These are phyloP conservation scores for Corvus hawaiiensis DNA, from an alignment of 2,113 vertebrate species.

Conservation along the genomic window DNA sequence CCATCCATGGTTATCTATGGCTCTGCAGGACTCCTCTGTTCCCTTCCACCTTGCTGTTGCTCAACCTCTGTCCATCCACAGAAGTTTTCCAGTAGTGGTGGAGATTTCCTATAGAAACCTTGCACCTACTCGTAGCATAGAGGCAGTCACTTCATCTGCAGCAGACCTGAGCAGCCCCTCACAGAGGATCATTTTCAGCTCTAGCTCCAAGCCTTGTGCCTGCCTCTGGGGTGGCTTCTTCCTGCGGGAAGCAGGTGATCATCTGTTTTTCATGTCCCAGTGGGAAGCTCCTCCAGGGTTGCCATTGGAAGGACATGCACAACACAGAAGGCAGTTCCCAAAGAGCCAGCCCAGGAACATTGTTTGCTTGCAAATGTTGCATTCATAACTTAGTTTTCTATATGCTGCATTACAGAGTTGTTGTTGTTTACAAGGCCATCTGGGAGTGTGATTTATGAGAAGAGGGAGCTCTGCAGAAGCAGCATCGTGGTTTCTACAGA, in stretches of 20 bases:
- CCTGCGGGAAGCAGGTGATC: not conserved
- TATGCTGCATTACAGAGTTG: not conserved
- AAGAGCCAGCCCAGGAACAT: not conserved
- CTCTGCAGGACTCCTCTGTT: not conserved
- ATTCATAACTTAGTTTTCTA: not conserved
- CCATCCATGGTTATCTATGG: not conserved
- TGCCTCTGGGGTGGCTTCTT: not conserved
- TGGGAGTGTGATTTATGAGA: constrained; percentile 24
- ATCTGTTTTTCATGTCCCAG: not conserved
- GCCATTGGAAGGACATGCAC: not conserved
- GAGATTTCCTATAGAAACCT: not conserved
- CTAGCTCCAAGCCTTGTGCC: not conserved
- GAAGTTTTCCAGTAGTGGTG: not conserved
- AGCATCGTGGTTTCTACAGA: constrained; percentile 15
- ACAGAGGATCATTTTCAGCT: not conserved
- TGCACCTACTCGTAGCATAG: fast-evolving
- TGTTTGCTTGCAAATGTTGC: not conserved
- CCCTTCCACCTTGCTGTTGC: not conserved
- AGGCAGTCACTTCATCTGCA: not conserved
- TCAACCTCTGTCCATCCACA: not conserved
- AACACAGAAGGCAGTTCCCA: not conserved
- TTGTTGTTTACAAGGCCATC: constrained; percentile 20
- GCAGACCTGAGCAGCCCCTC: not conserved
- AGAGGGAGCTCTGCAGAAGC: not conserved
- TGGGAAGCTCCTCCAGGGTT: not conserved